Evolutionary conservation across 2,888 invertebrate species (phyloP).

Genomic region (Athalia circularis): DNA sequence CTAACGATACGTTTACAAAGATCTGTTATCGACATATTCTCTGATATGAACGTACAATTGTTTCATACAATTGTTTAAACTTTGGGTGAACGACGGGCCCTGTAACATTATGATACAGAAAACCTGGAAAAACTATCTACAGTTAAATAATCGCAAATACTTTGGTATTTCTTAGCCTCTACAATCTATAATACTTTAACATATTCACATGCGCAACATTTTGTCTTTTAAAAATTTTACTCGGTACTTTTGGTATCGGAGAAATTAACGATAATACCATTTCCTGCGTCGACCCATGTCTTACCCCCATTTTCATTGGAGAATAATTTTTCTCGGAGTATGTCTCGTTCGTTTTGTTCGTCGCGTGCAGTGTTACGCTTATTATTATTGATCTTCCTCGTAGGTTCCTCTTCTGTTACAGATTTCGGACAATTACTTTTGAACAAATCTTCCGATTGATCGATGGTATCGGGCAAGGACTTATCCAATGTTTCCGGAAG

Average conservation of each 20-base stretch:
- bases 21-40: slow-evolving; percentile 5
- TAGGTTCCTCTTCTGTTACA: slow-evolving; percentile 46
- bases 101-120: background rate
- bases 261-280: slow-evolving; percentile 69
- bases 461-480: slow-evolving; percentile 62
- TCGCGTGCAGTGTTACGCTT: slow-evolving; percentile 47
- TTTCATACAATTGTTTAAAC: background rate
- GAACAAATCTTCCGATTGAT: slow-evolving; percentile 52
- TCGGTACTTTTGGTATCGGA: slow-evolving; percentile 60
- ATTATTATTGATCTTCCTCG: slow-evolving; percentile 49
- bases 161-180: slow-evolving; percentile 57
- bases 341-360: slow-evolving; percentile 56
- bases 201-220: slow-evolving; percentile 18
- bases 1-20: slow-evolving; percentile 6
- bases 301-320: slow-evolving; percentile 59
- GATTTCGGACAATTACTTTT: slow-evolving; percentile 35
- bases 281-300: slow-evolving; percentile 68
- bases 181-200: slow-evolving; percentile 35
- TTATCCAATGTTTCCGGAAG: slow-evolving; percentile 63
- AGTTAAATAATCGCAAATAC: slow-evolving; percentile 50
- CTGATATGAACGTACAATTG: background rate
- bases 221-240: background rate
- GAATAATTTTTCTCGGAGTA: slow-evolving; percentile 66
- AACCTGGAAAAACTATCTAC: slow-evolving; percentile 18
- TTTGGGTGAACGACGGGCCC: background rate